Evolutionary conservation across 2,888 invertebrate species (phyloP), one percentile per base, ranked within the genome.

Genomic region (Caenorhabditis angaria): DNA sequence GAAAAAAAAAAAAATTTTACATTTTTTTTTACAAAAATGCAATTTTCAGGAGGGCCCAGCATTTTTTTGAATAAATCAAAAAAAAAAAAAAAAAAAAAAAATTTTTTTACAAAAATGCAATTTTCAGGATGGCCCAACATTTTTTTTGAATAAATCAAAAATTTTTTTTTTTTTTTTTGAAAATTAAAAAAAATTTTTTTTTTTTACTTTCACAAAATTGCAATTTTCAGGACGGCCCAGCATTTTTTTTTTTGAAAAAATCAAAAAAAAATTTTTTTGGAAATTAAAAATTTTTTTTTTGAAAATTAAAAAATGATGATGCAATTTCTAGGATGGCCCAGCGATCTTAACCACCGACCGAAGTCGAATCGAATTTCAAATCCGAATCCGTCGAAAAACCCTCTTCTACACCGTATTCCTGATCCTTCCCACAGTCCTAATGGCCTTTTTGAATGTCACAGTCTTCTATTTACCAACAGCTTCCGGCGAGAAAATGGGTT

Each of bases 391-490:
- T 74, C 91, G 99, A 80, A 99, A 99, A 89, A 97, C 99, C 4
- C 91, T 99, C 70, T 99, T 99, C 91, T 99, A 99, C 90, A 97
- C 99, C 8, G 97, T 99, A 85, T 99, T 99, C 90, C 93, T 99
- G 89, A 97, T 99, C 88, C 92, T 99, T 83, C 99, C 99, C 48
- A 97, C 97, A 41, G 97, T 99, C 75, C 91, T 99, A 82, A 99
- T 99, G 90, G 97, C 97, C 81, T 99, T 99, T 90, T 93, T 99
- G 83, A 97, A 96, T 89, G 96, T 99, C 59, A 91, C 97, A 82
- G 97, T 99, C 70, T 99, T 99, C 90, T 97, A 97, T 88, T 91
- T 99, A 87, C 99, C 99, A 29, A 97, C 97, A 28, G 99, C 97
- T 90, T 72, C 72, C 12, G 89, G 90, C 28, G 90, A 90, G 83